These are phyloP conservation scores for Gnatocerus cornutus DNA, from an alignment of 2,888 invertebrate species.

Conservation along the genomic window DNA sequence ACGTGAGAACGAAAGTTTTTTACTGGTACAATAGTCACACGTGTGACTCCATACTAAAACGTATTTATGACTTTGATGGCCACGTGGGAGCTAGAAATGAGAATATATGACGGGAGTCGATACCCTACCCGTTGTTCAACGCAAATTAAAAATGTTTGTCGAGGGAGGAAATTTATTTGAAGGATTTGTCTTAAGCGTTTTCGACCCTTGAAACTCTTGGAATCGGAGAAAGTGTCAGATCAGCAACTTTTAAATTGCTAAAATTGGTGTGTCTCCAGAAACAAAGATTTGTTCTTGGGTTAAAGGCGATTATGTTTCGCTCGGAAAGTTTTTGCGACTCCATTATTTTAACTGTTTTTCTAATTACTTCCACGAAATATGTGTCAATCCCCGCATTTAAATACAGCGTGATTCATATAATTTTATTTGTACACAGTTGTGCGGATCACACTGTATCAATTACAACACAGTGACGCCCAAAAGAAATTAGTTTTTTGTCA, in stretches of 20 bases:
- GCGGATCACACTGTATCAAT: too few relatives aligned
- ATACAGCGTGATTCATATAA: too few relatives aligned
- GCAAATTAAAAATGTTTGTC: background rate
- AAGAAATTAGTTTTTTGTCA: too few relatives aligned
- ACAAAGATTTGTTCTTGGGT: background rate
- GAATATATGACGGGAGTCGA: slow-evolving; percentile 23
- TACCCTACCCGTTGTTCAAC: too few relatives aligned
- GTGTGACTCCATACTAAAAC: slow-evolving; percentile 40
- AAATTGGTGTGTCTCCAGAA: slow-evolving; percentile 14
- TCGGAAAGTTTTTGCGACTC: too few relatives aligned
- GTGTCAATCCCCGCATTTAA: too few relatives aligned
- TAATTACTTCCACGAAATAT: too few relatives aligned
- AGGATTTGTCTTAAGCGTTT: slow-evolving; percentile 28
- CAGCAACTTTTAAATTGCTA: slow-evolving; percentile 40
- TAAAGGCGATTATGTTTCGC: background rate
- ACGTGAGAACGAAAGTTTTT: slow-evolving; percentile 54
- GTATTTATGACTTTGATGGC: slow-evolving; percentile 41
- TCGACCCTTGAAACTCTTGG: slow-evolving; percentile 5
- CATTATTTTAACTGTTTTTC: too few relatives aligned
- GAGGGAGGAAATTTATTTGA: slow-evolving; percentile 12
- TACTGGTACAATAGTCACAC: slow-evolving; percentile 37
- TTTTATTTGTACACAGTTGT: too few relatives aligned
- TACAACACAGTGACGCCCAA: too few relatives aligned
- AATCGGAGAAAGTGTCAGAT: slow-evolving; percentile 15
- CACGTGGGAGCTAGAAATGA: slow-evolving; percentile 31